Conservation (phyloP, 2,888 invertebrate genomes). For the Sarcophaga rosellei region DNA sequence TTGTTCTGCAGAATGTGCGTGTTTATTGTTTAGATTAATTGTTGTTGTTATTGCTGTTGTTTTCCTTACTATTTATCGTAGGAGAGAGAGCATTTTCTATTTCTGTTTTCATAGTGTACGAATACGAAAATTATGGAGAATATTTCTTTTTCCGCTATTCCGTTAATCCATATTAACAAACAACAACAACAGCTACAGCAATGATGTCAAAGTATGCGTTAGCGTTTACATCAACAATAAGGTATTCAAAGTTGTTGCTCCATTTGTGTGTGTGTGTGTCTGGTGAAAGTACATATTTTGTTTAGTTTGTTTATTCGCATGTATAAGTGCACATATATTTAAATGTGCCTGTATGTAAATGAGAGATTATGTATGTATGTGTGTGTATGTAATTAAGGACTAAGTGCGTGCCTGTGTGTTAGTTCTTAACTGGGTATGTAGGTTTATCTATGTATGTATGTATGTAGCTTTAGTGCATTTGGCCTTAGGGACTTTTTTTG, state of each 20-base stretch:
- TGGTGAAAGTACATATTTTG: constrained; percentile 14
- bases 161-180: not conserved
- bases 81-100: not conserved
- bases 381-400: constrained; percentile 1
- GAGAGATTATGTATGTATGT: constrained; percentile 1
- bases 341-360: not conserved
- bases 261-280: not conserved
- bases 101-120: constrained; percentile 11
- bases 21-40: constrained; percentile 52
- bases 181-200: not conserved
- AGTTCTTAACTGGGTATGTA: not conserved
- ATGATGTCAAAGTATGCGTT: not conserved
- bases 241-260: constrained; percentile 55
- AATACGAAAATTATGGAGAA: constrained; percentile 23
- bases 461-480: constrained; percentile 50
- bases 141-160: constrained; percentile 12
- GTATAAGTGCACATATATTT: not conserved
- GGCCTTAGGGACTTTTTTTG: constrained; percentile 45
- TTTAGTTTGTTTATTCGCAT: not conserved
- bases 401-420: not conserved
- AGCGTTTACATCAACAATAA: constrained; percentile 5
- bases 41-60: constrained; percentile 29
- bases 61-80: not conserved
- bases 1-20: constrained; percentile 47
- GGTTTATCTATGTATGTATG: constrained; percentile 1